A percentile compares a stretch with the other conserved stretches of the same genome.
Conservation (phyloP, 2,888 invertebrate species). For the Plebejus anna region DNA sequence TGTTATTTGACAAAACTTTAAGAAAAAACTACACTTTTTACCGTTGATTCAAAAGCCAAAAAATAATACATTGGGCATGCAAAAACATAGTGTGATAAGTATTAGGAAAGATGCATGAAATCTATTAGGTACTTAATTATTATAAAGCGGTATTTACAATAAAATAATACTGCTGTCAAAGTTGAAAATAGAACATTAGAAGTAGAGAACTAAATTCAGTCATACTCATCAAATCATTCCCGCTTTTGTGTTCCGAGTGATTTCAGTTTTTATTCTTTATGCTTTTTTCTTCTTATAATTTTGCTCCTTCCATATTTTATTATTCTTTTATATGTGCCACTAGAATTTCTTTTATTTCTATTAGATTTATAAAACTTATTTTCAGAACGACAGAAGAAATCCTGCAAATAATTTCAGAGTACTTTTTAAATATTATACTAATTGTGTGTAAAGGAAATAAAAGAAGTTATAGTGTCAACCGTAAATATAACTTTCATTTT, state of each 20-base stretch:
- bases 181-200: not conserved
- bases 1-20: not conserved
- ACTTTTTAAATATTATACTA: not conserved
- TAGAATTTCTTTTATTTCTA: conserved; percentile 23
- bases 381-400: not conserved
- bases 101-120: conserved; percentile 7
- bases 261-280: conserved; percentile 17
- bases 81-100: not conserved
- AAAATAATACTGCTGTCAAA: not conserved
- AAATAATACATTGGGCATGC: not conserved
- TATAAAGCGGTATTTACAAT: not conserved
- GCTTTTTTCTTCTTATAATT: conserved; percentile 22
- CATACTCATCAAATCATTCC: conserved; percentile 27
- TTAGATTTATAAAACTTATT: not conserved
- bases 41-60: not conserved
- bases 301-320: conserved; percentile 22
- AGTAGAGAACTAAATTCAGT: conserved; percentile 7
- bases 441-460: not conserved
- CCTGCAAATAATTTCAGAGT: not conserved
- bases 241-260: conserved; percentile 26
- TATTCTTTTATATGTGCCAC: conserved; percentile 15
- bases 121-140: not conserved
- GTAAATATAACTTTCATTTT: not conserved
- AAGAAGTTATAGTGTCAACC: not conserved
- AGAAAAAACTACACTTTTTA: not conserved